Percentiles rank a stretch among this genome's conserved stretches.
phyloP scores from a whole-genome alignment of 1,140 invertebrate genomes.

The Drosophila busckii region DNA sequence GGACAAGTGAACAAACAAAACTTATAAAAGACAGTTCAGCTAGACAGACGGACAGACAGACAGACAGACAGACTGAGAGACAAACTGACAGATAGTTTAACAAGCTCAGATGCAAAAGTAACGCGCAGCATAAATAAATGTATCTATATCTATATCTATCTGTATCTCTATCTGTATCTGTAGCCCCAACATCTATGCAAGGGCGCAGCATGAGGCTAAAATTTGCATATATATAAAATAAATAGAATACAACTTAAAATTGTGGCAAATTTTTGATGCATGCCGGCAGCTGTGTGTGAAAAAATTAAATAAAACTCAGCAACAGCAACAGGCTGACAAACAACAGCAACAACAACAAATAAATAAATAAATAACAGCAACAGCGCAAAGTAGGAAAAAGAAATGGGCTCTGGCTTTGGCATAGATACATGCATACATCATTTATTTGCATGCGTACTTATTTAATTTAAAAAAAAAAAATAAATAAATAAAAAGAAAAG shows the following conservation, averaged over 20 bases:
- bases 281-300: conserved; percentile 57
- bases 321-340: conserved; percentile 18
- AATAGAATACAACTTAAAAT: conserved; percentile 56
- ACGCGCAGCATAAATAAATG: conserved; percentile 4
- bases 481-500: conserved; percentile 65
- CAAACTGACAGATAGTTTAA: not conserved
- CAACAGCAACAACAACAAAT: not conserved
- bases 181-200: conserved; percentile 12
- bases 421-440: conserved; percentile 3
- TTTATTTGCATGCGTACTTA: conserved; percentile 61
- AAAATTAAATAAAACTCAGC: conserved; percentile 24
- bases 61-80: not conserved
- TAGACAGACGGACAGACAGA: not conserved
- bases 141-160: not conserved
- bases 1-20: conserved; percentile 36
- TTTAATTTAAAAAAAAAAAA: conserved; percentile 70
- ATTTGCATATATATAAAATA: no score
- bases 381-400: conserved; percentile 1
- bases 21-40: no score
- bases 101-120: conserved; percentile 1
- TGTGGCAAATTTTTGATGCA: conserved; percentile 70
- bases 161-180: conserved; percentile 2
- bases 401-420: conserved; percentile 16
- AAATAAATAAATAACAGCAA: not conserved
- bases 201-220: no score